phyloP scores from a whole-genome alignment of 2,797 vertebrate species.

The Myoxocephalus aenaeus region DNA sequence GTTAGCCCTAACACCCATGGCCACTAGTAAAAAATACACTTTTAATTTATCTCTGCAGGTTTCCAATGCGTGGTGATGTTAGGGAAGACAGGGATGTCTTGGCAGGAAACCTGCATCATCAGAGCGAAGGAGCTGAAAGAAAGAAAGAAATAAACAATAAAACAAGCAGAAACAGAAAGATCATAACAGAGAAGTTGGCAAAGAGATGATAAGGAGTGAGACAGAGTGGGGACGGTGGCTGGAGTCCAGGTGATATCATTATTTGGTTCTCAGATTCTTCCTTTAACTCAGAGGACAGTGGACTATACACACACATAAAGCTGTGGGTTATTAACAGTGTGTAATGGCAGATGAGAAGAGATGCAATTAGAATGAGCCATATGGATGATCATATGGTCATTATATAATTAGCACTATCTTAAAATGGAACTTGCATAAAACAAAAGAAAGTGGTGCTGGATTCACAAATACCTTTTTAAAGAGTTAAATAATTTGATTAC shows the following conservation, averaged over 20 bases:
- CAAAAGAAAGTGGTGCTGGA: slow-evolving; percentile 43
- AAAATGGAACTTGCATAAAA: slow-evolving; percentile 72
- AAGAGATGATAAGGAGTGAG: slow-evolving; percentile 49
- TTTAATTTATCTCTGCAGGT: slow-evolving; percentile 61
- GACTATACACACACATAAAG: slow-evolving; percentile 62
- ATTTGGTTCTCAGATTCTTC: slow-evolving; percentile 56
- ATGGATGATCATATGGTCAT: slow-evolving; percentile 83
- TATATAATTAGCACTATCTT: slow-evolving; percentile 80
- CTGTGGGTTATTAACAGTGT: slow-evolving; percentile 69
- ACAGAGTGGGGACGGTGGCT: slow-evolving; percentile 53
- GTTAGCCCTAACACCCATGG: slow-evolving; percentile 20
- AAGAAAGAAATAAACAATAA: slow-evolving; percentile 55
- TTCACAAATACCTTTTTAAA: slow-evolving; percentile 55
- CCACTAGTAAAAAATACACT: slow-evolving; percentile 39
- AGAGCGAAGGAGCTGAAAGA: slow-evolving; percentile 42
- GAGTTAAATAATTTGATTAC: slow-evolving; percentile 26
- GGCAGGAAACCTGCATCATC: slow-evolving; percentile 60
- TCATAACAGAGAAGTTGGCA: slow-evolving; percentile 58
- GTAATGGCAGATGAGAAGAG: slow-evolving; percentile 74
- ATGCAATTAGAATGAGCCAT: slow-evolving; percentile 80
- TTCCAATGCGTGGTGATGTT: slow-evolving; percentile 24
- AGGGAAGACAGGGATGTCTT: slow-evolving; percentile 45
- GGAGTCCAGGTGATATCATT: slow-evolving; percentile 69
- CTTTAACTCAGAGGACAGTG: slow-evolving; percentile 46
- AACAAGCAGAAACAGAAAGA: slow-evolving; percentile 42